phyloP scores from a whole-genome alignment of 2,888 invertebrate genomes.

The Tachina lurida region DNA sequence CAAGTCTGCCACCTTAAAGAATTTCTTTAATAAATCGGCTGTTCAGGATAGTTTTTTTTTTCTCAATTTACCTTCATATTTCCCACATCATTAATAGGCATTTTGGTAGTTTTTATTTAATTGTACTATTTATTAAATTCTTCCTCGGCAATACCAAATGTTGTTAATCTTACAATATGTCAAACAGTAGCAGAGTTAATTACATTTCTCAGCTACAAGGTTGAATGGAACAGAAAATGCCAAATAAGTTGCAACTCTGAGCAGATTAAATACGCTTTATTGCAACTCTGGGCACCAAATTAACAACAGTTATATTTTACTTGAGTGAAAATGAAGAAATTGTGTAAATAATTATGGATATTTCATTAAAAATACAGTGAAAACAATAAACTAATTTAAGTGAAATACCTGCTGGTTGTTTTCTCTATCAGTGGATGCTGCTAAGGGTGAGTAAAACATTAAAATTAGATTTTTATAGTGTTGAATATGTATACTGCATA shows the following conservation, averaged over 20 bases:
- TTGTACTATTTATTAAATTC: neutral
- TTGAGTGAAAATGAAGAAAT: no score
- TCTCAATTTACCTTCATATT: conserved; percentile 81
- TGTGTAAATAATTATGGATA: no score
- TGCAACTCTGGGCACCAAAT: neutral
- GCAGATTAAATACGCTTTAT: neutral
- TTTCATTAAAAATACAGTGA: no score
- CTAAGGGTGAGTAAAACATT: no score
- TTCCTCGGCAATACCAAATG: neutral
- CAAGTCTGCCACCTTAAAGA: conserved; percentile 89
- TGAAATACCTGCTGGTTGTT: no score
- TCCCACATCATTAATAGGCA: conserved; percentile 81
- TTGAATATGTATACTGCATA: no score
- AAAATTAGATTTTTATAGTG: no score
- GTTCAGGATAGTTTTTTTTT: neutral
- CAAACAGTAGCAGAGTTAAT: conserved; percentile 43
- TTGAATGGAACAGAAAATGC: conserved; percentile 18
- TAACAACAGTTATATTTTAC: neutral
- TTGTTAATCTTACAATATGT: conserved; percentile 15
- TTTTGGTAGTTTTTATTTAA: conserved; percentile 65
- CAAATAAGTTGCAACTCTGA: conserved; percentile 2
- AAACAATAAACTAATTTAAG: no score
- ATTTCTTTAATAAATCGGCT: neutral
- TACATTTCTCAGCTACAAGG: neutral
- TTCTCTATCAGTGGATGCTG: no score